These are phyloP conservation scores for Pelagia noctiluca DNA, from an alignment of 30 jellyfish, hydroid and myxozoan genomes.

Conservation along the genomic window DNA sequence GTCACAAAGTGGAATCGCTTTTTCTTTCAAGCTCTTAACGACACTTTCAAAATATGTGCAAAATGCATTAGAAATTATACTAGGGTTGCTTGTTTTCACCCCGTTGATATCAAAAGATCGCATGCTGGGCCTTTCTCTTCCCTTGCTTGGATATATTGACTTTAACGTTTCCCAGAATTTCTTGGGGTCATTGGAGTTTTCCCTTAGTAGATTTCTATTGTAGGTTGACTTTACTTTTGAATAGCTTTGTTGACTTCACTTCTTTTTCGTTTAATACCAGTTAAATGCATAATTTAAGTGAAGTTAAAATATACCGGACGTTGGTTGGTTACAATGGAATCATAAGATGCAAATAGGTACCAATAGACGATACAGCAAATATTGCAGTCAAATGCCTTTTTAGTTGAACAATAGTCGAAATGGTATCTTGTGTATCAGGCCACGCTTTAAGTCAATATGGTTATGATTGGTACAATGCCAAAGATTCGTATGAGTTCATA, in stretches of 20 bases:
- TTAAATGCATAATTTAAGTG: no score
- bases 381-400: no score
- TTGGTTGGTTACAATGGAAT: no score
- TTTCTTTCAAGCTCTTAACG: slow-evolving; percentile 41
- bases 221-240: slow-evolving; percentile 52
- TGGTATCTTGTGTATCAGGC: no score
- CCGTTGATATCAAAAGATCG: slow-evolving; percentile 46
- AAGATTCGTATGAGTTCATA: no score
- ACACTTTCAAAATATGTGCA: slow-evolving; percentile 32
- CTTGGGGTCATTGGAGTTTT: slow-evolving; percentile 34
- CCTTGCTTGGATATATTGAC: slow-evolving; percentile 68
- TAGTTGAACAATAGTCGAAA: no score
- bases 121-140: slow-evolving; percentile 12
- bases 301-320: no score
- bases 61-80: slow-evolving; percentile 54
- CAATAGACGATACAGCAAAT: no score
- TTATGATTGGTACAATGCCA: no score
- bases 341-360: no score
- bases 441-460: no score
- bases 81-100: slow-evolving; percentile 52
- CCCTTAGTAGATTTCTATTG: slow-evolving; percentile 45
- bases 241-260: slow-evolving; percentile 51
- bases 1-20: slow-evolving; percentile 38
- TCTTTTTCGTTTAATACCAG: slow-evolving; percentile 32
- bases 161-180: slow-evolving; percentile 49